Evolutionary conservation across 2,113 vertebrate species (phyloP).

Genomic region (zebrafish (Danio rerio)): DNA sequence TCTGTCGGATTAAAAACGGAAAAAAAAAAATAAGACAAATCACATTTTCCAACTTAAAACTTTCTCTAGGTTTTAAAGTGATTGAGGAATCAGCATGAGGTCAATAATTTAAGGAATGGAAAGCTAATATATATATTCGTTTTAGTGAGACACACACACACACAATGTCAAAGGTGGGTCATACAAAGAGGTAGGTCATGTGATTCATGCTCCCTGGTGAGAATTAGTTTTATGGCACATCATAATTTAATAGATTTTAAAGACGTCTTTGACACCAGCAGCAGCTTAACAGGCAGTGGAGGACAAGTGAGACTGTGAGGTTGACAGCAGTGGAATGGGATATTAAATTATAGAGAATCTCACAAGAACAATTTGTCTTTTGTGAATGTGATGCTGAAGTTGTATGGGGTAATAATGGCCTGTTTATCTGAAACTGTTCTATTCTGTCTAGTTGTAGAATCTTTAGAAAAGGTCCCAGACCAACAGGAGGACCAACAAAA

Average conservation of each 20-base stretch:
- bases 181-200: conserved; percentile 68
- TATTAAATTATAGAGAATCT: conserved; percentile 79
- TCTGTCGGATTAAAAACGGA: not conserved
- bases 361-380: conserved; percentile 76
- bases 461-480: not conserved
- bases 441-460: not conserved
- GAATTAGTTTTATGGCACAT: conserved; percentile 77
- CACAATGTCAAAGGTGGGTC: conserved; percentile 75
- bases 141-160: conserved; percentile 71
- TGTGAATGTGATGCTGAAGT: conserved; percentile 67
- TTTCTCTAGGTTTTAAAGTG: conserved; percentile 59
- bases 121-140: conserved; percentile 78
- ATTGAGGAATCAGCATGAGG: conserved; percentile 64
- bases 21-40: not conserved
- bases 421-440: conserved; percentile 66
- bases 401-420: conserved; percentile 71
- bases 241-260: conserved; percentile 79
- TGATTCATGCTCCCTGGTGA: conserved; percentile 72
- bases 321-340: conserved; percentile 14
- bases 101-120: conserved; percentile 77
- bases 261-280: conserved; percentile 73
- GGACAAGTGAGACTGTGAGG: conserved; percentile 3
- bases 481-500: not conserved
- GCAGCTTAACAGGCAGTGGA: conserved; percentile 36
- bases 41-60: conserved; percentile 10